These are phyloP conservation scores for Pediacus dermestoides DNA, from an alignment of 2,888 invertebrate species.

Conservation along the genomic window DNA sequence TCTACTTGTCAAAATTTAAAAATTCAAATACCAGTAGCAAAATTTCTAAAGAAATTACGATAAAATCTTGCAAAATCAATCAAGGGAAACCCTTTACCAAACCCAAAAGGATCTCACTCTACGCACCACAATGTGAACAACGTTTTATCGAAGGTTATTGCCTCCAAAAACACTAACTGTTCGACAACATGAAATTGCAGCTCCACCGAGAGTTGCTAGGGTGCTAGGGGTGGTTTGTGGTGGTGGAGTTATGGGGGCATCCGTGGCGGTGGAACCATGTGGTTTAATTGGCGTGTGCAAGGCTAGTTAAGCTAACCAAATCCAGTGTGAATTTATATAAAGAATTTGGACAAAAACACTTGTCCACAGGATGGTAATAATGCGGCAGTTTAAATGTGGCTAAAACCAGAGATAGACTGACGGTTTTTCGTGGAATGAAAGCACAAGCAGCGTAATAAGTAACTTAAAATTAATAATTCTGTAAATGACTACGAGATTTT, in stretches of 20 bases:
- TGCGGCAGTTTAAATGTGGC: slow-evolving; percentile 87
- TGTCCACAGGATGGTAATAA: slow-evolving; percentile 84
- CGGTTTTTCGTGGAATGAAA: slow-evolving; percentile 76
- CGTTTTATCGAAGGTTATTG: too few relatives aligned
- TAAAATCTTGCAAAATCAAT: too few relatives aligned
- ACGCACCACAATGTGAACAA: too few relatives aligned
- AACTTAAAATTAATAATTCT: not conserved
- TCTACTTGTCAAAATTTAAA: too few relatives aligned
- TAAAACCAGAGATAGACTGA: slow-evolving; percentile 80
- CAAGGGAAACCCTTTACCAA: too few relatives aligned
- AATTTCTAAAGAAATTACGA: too few relatives aligned
- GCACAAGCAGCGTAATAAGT: slow-evolving; percentile 71
- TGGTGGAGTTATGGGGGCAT: slow-evolving; percentile 87
- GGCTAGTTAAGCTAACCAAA: slow-evolving; percentile 76
- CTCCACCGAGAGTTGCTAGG: slow-evolving; percentile 57
- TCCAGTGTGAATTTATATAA: slow-evolving; percentile 73
- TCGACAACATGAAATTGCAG: slow-evolving; percentile 7
- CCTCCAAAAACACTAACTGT: too few relatives aligned
- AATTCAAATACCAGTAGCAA: too few relatives aligned
- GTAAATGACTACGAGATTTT: not conserved
- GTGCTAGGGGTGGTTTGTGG: slow-evolving; percentile 92
- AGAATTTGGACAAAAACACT: slow-evolving; percentile 67
- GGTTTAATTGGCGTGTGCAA: slow-evolving; percentile 84
- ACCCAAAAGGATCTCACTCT: too few relatives aligned
- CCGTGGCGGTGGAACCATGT: slow-evolving; percentile 82